Evolutionary conservation across 2,888 invertebrate genomes (phyloP).

Genomic region (Euphydryas editha): DNA sequence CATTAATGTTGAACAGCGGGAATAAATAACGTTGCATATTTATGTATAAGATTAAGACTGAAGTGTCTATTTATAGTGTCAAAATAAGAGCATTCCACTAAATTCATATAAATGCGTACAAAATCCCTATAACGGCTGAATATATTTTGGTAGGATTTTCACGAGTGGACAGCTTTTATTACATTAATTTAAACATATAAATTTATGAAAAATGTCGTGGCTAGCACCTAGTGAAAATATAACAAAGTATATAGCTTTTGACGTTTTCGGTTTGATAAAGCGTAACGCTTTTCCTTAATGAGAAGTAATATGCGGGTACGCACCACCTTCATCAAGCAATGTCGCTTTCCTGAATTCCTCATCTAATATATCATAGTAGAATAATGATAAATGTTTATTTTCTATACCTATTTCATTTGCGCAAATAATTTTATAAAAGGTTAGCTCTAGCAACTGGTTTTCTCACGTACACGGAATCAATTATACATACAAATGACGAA

Average conservation of each 20-base stretch:
- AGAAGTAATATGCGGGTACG: conserved; percentile 38
- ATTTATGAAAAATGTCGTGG: no score
- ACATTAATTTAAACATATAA: no score
- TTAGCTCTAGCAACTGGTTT: conserved; percentile 3
- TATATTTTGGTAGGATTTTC: no score
- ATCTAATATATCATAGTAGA: conserved; percentile 23
- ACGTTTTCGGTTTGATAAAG: conserved; percentile 39
- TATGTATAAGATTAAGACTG: not conserved
- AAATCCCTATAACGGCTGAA: no score
- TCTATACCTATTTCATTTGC: conserved; percentile 17
- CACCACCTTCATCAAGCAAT: conserved; percentile 16
- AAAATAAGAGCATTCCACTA: no score
- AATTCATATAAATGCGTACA: no score
- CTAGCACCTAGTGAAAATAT: not conserved
- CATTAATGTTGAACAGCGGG: not conserved
- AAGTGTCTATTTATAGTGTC: no score
- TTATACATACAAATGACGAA: not conserved
- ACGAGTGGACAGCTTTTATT: no score
- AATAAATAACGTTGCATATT: not conserved
- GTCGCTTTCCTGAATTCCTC: conserved; percentile 39
- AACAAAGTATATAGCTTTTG: conserved; percentile 13
- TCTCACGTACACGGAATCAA: conserved; percentile 23
- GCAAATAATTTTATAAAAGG: not conserved
- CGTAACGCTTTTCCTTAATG: conserved; percentile 43
- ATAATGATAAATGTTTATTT: conserved; percentile 21